These are phyloP conservation scores for Geotrupes spiniger DNA, from an alignment of 2,888 invertebrate species.

Conservation along the genomic window DNA sequence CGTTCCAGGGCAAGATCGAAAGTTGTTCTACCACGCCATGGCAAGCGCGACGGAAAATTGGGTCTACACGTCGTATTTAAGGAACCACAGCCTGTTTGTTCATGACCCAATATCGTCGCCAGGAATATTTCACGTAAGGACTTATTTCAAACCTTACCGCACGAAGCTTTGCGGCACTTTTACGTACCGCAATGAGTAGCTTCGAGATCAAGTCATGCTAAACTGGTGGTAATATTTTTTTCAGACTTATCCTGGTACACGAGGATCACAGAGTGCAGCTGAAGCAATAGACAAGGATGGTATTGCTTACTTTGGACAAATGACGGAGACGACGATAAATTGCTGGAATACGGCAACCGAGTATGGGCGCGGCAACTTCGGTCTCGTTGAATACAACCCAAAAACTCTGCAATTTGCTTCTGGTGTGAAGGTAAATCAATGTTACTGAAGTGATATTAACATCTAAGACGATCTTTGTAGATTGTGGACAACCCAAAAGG, in stretches of 20 bases:
- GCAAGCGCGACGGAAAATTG: constrained; percentile 65
- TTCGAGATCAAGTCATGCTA: too few relatives aligned
- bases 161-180: too few relatives aligned
- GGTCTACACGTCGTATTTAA: constrained; percentile 59
- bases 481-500: constrained; percentile 57
- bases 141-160: too few relatives aligned
- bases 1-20: constrained; percentile 55
- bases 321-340: constrained; percentile 65
- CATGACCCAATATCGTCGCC: constrained; percentile 53
- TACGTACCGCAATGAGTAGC: too few relatives aligned
- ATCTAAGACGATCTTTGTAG: constrained; percentile 30
- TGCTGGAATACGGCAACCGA: constrained; percentile 71
- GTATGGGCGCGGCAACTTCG: constrained; percentile 57
- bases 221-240: constrained; percentile 10
- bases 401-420: constrained; percentile 69
- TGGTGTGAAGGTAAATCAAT: constrained; percentile 66
- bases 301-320: constrained; percentile 67
- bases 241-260: constrained; percentile 54
- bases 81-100: constrained; percentile 56
- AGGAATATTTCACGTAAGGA: constrained; percentile 56
- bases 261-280: constrained; percentile 67
- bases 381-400: constrained; percentile 56
- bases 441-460: constrained; percentile 3
- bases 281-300: constrained; percentile 70
- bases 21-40: constrained; percentile 67